Base-by-base conservation (phyloP, 2,888 invertebrate genomes). In the Phalangium opilio region DNA sequence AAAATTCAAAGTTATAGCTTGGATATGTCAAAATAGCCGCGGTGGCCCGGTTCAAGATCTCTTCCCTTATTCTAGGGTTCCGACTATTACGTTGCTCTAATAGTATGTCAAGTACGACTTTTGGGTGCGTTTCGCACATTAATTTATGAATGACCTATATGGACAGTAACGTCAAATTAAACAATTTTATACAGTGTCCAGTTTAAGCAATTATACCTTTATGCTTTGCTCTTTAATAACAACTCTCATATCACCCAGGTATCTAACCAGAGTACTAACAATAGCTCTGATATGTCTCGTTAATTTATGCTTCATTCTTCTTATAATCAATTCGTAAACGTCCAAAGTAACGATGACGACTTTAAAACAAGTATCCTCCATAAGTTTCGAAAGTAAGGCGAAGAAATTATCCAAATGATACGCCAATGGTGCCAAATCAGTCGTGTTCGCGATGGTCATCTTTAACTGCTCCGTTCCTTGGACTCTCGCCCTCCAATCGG, bases 1-100 rank as follows among this genome's bases (percentile, higher is more conserved):
- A 59, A 53, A 72, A 60, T 57, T 79, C 77, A 60, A 82, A 77
- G 57, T 82, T 81, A 43, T 78, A 78, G 59, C 81, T 79, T 2
- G 84, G 83, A 62, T 81, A 83, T 27, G 81, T 79, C 63, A 83
- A 74, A 55, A 83, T 65, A 8, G 82, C 77, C 55, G 79, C 80
- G 61, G 84, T 81, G 43, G 83, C 69, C 58, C 82, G 74, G 64
- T 84, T 81, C 8, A 84, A 63, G 1, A 80, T 75, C 60, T 81
- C 81, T 64, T 83, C 82, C 47, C 81, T 70, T 50, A 80, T 75
- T 70, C 77, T 63, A 3, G 70, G 67, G 53, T 69, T 70, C 49
- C 65, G 61, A 52, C 69, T 66, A 33, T 63, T 61, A 34, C 71
- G 61, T 51, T 70, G 70, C 44, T 71, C 70, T 46, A 70, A 63